These are phyloP conservation scores for Grallaria varia DNA, from an alignment of 2,113 vertebrate species.

Conservation along the genomic window DNA sequence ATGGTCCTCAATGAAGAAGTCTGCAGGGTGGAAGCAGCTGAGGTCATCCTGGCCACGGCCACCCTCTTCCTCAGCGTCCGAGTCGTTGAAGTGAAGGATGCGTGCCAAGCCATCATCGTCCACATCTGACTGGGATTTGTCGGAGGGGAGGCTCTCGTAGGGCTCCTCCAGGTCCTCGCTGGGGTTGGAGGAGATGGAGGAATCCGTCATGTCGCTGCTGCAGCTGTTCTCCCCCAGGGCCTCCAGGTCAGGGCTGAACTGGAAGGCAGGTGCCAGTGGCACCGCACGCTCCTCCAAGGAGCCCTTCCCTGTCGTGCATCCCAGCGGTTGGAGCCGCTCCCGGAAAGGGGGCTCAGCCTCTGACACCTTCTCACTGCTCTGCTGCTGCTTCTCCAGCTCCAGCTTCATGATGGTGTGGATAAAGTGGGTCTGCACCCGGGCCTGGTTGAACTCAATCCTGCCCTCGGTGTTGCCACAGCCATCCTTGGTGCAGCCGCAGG, in stretches of 20 bases:
- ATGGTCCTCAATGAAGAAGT: constrained; percentile 77
- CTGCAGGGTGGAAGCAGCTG: constrained; percentile 80
- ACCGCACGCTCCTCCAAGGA: constrained; percentile 13
- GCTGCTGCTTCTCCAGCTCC: constrained; percentile 83
- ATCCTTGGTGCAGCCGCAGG: constrained; percentile 92
- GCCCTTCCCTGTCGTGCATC: constrained; percentile 16
- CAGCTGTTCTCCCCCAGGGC: constrained; percentile 86
- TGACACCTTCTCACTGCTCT: constrained; percentile 31
- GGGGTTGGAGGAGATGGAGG: constrained; percentile 79
- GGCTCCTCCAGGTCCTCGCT: constrained; percentile 78
- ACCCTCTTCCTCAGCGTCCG: constrained; percentile 71
- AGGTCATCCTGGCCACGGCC: constrained; percentile 73
- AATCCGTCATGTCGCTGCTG: constrained; percentile 91
- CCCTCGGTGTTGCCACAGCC: constrained; percentile 91
- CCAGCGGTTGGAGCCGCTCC: not conserved
- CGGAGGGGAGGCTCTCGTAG: constrained; percentile 39
- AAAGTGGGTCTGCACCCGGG: constrained; percentile 92
- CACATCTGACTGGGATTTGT: constrained; percentile 74
- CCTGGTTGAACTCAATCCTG: constrained; percentile 93
- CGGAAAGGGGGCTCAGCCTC: constrained; percentile 13
- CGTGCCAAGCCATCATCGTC: constrained; percentile 84
- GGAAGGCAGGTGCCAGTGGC: constrained; percentile 75
- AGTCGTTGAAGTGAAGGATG: constrained; percentile 88
- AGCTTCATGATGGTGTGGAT: constrained; percentile 96
- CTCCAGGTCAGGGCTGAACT: constrained; percentile 77